Evolutionary conservation across 2,888 invertebrate species (phyloP).

Genomic region (Chironomus riparius): DNA sequence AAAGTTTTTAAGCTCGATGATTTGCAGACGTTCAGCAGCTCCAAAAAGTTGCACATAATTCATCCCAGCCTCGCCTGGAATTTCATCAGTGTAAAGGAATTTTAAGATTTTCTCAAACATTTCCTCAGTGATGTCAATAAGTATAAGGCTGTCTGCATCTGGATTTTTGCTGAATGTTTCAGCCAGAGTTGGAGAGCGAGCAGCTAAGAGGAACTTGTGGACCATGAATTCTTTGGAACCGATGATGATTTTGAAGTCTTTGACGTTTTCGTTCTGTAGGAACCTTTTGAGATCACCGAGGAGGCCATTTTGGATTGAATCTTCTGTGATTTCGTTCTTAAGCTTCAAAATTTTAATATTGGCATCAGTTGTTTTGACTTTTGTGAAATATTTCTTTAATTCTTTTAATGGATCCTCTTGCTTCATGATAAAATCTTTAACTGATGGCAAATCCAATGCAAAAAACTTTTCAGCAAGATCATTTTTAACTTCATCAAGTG

Average conservation of each 20-base stretch:
- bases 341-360: too few relatives aligned
- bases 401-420: too few relatives aligned
- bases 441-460: too few relatives aligned
- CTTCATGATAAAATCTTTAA: too few relatives aligned
- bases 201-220: not conserved
- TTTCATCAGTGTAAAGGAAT: not conserved
- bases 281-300: too few relatives aligned
- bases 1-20: not conserved
- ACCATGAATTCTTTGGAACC: not conserved
- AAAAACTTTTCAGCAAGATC: too few relatives aligned
- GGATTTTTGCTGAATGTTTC: not conserved
- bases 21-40: not conserved
- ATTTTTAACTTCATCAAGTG: too few relatives aligned
- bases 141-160: not conserved
- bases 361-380: too few relatives aligned
- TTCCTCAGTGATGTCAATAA: not conserved
- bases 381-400: too few relatives aligned
- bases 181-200: not conserved
- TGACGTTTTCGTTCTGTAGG: not conserved
- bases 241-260: not conserved
- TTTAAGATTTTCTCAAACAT: not conserved
- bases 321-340: too few relatives aligned
- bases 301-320: too few relatives aligned
- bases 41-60: not conserved
- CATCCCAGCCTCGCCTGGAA: not conserved